Base-by-base conservation (phyloP, 1,140 invertebrate species). In the Wiebesia pumilae region DNA sequence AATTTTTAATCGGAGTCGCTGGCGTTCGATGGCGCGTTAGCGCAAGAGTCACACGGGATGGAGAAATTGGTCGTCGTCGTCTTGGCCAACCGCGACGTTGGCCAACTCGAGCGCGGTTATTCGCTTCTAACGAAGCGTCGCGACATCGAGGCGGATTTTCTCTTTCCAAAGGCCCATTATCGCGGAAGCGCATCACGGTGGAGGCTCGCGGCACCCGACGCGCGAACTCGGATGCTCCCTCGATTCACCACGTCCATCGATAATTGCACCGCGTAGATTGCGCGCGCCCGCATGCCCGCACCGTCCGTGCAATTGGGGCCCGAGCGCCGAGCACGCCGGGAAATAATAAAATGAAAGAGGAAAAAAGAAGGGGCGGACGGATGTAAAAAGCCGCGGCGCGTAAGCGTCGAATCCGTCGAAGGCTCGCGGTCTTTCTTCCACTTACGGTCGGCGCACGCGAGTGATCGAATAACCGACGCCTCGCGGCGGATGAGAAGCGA, bases 281-380 rank as follows among this genome's bases (percentile, higher is more conserved):
- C 38, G 43, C 43, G 47, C 82, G 54, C 84, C 87, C 84, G 73
- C 80, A 85, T 88, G 62, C 83, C 87, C 84, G 82, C 77, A 79
- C 83, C 38, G 51, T 67, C 38, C 79, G 83, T 43, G 58, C 79
- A 78, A 85, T 83, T 84, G 58, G 27, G 67, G 89, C 24, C n/a
- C 67, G 40, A 47, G 81, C 65, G 58, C 16, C 7, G 38, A 58
- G 33, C 43, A n/a, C 27, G 16, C 40, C 77, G 54, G 19, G 35
- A n/a, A 81, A 65, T 6, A 81, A 79, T 58, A 51, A 54, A 51
- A 30, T 9, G 51, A 35, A 19, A 30, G 43, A 58, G 27, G 58
- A 21, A 78, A 35, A n/a, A 24, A n/a, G 9, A n/a, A 51, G 75
- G 38, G 40, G 51, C 10, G 51, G n/a, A 54, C 9, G 51, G 14